phyloP scores from a whole-genome alignment of 2,888 invertebrate species.

The Calameuta idolon region DNA sequence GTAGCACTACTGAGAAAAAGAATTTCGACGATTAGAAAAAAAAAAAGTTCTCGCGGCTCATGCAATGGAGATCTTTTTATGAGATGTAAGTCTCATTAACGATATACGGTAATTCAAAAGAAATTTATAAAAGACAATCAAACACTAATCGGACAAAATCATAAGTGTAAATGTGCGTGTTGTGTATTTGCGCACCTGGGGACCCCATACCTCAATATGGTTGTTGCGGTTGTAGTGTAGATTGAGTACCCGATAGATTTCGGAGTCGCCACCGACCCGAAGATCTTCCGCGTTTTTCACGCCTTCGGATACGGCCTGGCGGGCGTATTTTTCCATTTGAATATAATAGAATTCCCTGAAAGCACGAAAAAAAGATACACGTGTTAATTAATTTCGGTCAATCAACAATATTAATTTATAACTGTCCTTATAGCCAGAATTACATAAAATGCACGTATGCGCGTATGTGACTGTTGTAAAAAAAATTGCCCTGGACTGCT shows the following conservation, averaged over 20 bases:
- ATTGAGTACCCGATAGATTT: slow-evolving; percentile 97
- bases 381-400: neutral
- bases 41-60: slow-evolving; percentile 1
- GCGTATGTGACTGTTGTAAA: neutral
- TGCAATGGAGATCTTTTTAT: neutral
- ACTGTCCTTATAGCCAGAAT: neutral
- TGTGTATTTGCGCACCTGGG: slow-evolving; percentile 73
- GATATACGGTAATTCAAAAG: no score
- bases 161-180: slow-evolving; percentile 57
- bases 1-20: neutral
- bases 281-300: slow-evolving; percentile 93
- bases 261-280: slow-evolving; percentile 94
- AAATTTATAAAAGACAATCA: neutral
- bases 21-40: neutral
- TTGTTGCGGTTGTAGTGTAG: slow-evolving; percentile 98
- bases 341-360: slow-evolving; percentile 99
- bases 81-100: neutral
- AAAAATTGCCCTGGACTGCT: slow-evolving; percentile 10
- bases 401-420: neutral
- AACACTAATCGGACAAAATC: slow-evolving; percentile 16
- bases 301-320: slow-evolving; percentile 97
- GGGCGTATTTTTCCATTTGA: slow-evolving; percentile 99
- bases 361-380: slow-evolving; percentile 45
- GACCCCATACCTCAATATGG: slow-evolving; percentile 90
- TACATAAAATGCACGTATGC: neutral